Base-by-base conservation (phyloP, 2,797 vertebrate genomes). In the Cottoperca gobio region DNA sequence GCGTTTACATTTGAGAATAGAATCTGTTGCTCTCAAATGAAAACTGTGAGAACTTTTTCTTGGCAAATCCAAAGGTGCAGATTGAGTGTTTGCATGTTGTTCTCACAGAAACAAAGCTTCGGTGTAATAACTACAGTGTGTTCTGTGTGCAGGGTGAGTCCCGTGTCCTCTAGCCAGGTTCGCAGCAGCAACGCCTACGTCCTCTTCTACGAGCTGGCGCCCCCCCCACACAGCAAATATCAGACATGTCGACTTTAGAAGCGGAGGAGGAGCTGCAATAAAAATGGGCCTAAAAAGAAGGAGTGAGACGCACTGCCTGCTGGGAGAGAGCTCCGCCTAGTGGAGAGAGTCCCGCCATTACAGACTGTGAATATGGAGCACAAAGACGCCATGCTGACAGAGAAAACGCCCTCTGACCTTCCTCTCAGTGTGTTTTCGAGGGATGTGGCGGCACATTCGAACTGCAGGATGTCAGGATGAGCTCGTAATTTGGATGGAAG, bases 161-260 rank as follows among this genome's bases (percentile, higher is more conserved):
- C 96, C 0, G 96, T 99, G 94, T 97, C 97, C 8, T 96, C 97
- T 86, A 97, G 96, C 88, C 97, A 99, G 83, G 94, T 99, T 39
- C 96, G 96, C 86, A 97, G 95, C 95, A 97, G 96, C 37, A 97
- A 97, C 45, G 98, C 97, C 84, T 99, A 99, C 49, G 94, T 99
- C 85, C 96, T 99, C 72, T 99, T 99, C 95, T 99, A 99, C 0
- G 97, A 99, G 90, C 90, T 97, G 84, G 90, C 93, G 55, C 79
- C 96, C 0, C 95, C 95, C 73, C 95, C 95, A 2, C 95, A 96
- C 82, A 94, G 96, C 94, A 97, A 96, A 93, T 73, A 83, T 26
- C 90, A 88, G 69, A 86, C 83, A 0, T 82, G 76, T 39, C 79
- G 81, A 40, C 80, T 87, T 2, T 90, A 85, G 60, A 10, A n/a